Conservation (phyloP, 1,140 invertebrate species). For the Lerema accius region DNA sequence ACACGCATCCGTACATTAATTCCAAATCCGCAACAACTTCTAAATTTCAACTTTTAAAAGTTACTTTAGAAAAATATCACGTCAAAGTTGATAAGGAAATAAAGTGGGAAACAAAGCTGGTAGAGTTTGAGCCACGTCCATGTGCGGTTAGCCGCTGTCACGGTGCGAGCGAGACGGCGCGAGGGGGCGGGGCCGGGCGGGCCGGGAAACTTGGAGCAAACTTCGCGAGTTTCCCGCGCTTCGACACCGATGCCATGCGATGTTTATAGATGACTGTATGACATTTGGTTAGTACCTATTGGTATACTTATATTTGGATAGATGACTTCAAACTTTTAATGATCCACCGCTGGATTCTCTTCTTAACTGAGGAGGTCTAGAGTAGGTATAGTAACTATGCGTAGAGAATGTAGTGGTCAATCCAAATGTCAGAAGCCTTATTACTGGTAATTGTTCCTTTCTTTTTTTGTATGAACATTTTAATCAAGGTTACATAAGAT, state of each 20-base stretch:
- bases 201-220: constrained; percentile 56
- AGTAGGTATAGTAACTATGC: too few relatives aligned
- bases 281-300: too few relatives aligned
- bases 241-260: constrained; percentile 25
- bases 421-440: too few relatives aligned
- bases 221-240: constrained; percentile 67
- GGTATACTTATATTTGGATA: too few relatives aligned
- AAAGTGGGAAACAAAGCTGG: constrained; percentile 36
- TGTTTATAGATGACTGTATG: not conserved
- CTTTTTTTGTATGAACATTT: too few relatives aligned
- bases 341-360: too few relatives aligned
- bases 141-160: constrained; percentile 57
- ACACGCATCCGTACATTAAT: too few relatives aligned
- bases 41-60: constrained; percentile 7
- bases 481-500: too few relatives aligned
- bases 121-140: constrained; percentile 37
- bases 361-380: too few relatives aligned
- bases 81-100: constrained; percentile 30
- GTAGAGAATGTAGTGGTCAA: too few relatives aligned
- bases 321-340: too few relatives aligned
- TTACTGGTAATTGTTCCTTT: too few relatives aligned
- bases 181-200: constrained; percentile 59
- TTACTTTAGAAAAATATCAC: constrained; percentile 7
- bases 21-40: not conserved
- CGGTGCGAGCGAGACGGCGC: constrained; percentile 53